Evolutionary conservation across 2,113 vertebrate species (phyloP).

Genomic region (human (Homo sapiens)): GRCh38 chr7:132909501-132910000

Average conservation of each 20-base stretch:
- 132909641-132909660: background rate
- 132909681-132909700: background rate
- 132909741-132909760: background rate
- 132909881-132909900: background rate
- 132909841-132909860: background rate
- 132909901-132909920: background rate
- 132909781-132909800: background rate
- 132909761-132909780: background rate
- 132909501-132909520: no score
- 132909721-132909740: background rate
- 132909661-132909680: background rate
- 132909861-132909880: background rate
- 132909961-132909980: background rate
- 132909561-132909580: background rate
- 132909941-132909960: background rate
- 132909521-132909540: no score
- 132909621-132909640: background rate
- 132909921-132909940: background rate
- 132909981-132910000: background rate
- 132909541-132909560: no score
- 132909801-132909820: background rate
- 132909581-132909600: background rate
- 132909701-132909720: background rate
- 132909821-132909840: background rate
- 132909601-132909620: conserved; percentile 1